These are phyloP conservation scores for Gymnogyps californianus DNA, from an alignment of 2,113 vertebrate genomes.

Conservation along the genomic window DNA sequence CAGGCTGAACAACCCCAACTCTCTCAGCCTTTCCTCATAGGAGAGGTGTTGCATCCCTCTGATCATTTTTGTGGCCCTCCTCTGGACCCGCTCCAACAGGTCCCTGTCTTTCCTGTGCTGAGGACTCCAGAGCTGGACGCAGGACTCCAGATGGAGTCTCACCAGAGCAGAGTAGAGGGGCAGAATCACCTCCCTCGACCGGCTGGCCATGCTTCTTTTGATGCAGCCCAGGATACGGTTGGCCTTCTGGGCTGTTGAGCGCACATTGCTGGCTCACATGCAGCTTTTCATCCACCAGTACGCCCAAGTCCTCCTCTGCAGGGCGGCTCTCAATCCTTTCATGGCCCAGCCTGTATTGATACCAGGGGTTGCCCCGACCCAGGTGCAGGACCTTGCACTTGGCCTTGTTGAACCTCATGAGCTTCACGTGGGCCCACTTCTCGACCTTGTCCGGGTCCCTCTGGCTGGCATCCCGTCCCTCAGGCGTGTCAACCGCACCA, in stretches of 20 bases:
- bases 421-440: neutral
- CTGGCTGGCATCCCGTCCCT: neutral
- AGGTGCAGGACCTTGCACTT: neutral
- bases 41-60: no score
- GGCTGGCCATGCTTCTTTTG: neutral
- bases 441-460: neutral
- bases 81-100: no score
- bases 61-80: no score
- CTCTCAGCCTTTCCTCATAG: no score
- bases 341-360: neutral
- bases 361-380: neutral
- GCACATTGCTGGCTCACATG: neutral
- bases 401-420: neutral
- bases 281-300: neutral
- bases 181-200: neutral
- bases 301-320: neutral
- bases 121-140: neutral
- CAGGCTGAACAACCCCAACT: no score
- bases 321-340: neutral
- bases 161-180: neutral
- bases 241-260: neutral
- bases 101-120: neutral
- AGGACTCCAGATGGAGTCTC: neutral
- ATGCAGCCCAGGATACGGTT: no score
- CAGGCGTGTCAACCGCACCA: neutral